Evolutionary conservation across 2,888 invertebrate genomes (phyloP).

Genomic region (Eupithecia exiguata): DNA sequence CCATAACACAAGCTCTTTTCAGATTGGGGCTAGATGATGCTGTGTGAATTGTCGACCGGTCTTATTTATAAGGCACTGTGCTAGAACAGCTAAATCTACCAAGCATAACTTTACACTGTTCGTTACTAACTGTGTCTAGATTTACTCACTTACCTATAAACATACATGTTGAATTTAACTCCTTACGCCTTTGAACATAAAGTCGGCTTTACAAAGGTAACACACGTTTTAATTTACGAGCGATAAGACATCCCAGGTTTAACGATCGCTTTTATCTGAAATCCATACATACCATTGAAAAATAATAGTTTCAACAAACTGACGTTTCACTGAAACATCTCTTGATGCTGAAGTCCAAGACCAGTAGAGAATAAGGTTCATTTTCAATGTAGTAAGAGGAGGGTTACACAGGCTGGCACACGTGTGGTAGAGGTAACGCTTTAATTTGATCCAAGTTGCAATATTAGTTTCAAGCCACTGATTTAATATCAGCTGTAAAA

Average conservation of each 20-base stretch:
- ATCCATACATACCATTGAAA: slow-evolving; percentile 31
- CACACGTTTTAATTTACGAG: slow-evolving; percentile 49
- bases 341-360: not conserved
- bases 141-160: not conserved
- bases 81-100: too few species aligned
- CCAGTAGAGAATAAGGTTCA: not conserved
- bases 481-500: slow-evolving; percentile 9
- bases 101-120: not conserved
- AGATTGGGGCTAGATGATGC: too few species aligned
- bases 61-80: too few species aligned
- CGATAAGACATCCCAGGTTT: slow-evolving; percentile 44
- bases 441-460: slow-evolving; percentile 15
- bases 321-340: not conserved
- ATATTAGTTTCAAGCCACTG: slow-evolving; percentile 13
- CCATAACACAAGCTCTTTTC: too few species aligned
- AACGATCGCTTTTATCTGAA: slow-evolving; percentile 46
- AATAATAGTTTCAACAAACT: not conserved
- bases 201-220: slow-evolving; percentile 21
- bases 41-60: too few species aligned
- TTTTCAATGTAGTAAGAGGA: not conserved
- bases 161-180: slow-evolving; percentile 3
- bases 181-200: slow-evolving; percentile 6
- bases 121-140: not conserved
- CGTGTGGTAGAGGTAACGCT: not conserved
- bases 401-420: not conserved